Evolutionary conservation across 2,113 vertebrate genomes (phyloP), one percentile per base, ranked within the genome.

Genomic region (Notothenia coriiceps): DNA sequence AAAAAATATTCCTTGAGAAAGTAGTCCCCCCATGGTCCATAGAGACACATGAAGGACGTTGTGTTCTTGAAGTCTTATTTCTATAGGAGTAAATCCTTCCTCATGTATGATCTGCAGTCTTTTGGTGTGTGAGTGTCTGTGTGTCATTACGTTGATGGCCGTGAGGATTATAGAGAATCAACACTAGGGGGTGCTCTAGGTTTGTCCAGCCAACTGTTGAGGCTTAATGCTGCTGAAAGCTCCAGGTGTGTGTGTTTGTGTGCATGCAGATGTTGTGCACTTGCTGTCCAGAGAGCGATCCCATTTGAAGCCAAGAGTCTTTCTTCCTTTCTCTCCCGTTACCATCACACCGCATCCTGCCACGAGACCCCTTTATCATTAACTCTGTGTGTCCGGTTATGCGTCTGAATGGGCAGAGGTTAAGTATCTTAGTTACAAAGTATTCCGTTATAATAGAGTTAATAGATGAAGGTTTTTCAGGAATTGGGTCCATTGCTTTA

Each of bases 141-240:
- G 8, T 55, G 40, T 55, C 0, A 12, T 33, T 56, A 46, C 50
- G 29, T 4, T 29, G 29, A 29, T 29, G 20, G 13, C 9, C 35
- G 6, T 57, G 63, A 80, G 75, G 69, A 78, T 83, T 87, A 80
- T 79, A 13, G 10, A 33, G 51, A 84, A 67, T 1, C 57, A 63
- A 81, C 93, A 93, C 92, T 89, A 95, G 94, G 93, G 92, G 94
- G 95, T 85, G 92, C 90, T 94, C 84, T 78, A 93, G 88, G 90
- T 90, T 93, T 94, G 77, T 89, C 62, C 47, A 90, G 83, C 81
- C 82, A 77, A 79, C 86, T 82, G 65, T 82, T 80, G 85, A 84
- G 57, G 61, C 25, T 40, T 70, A 46, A 10, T 25, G 17, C 55
- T n/a, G 18, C 40, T 73, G 7, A 1, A n/a, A 63, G n/a, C 60